phyloP scores from a whole-genome alignment of 2,888 invertebrate species.

The Auanema sp. region DNA sequence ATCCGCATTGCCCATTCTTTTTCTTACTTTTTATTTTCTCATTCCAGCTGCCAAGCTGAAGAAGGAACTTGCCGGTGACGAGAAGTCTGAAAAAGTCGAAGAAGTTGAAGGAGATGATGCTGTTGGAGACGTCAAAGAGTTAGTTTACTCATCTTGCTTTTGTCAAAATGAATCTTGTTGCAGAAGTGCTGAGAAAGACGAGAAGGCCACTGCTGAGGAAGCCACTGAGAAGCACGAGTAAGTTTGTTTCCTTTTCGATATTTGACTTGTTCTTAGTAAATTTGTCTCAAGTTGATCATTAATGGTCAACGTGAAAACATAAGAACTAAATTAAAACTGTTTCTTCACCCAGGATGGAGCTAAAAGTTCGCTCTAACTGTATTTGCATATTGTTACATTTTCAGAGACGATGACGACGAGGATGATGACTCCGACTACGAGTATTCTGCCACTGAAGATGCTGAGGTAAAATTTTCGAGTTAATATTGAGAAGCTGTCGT shows the following conservation, averaged over 20 bases:
- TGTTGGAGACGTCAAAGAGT: background rate
- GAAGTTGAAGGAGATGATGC: constrained; percentile 2
- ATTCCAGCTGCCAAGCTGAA: background rate
- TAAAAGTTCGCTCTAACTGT: constrained; percentile 2
- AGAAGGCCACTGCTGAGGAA: constrained; percentile 4
- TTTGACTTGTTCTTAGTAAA: background rate
- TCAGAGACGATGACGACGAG: constrained; percentile 21
- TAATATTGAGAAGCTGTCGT: background rate
- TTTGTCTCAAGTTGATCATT: background rate
- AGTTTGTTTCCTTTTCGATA: background rate
- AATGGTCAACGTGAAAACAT: background rate
- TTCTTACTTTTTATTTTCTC: constrained; percentile 1
- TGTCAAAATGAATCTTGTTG: background rate
- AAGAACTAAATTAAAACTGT: constrained; percentile 3
- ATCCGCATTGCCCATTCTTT: background rate
- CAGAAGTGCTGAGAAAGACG: constrained; percentile 8
- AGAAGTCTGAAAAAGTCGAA: constrained; percentile 3
- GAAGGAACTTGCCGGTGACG: constrained; percentile 6
- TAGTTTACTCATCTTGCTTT: background rate
- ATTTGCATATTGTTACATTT: constrained; percentile 18
- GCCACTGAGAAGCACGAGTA: background rate
- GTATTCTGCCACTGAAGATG: constrained; percentile 31
- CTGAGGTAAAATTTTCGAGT: background rate
- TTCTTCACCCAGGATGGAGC: constrained; percentile 17
- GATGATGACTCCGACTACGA: constrained; percentile 23